Conservation (phyloP, 2,113 vertebrate genomes). For the Martes martes region DNA sequence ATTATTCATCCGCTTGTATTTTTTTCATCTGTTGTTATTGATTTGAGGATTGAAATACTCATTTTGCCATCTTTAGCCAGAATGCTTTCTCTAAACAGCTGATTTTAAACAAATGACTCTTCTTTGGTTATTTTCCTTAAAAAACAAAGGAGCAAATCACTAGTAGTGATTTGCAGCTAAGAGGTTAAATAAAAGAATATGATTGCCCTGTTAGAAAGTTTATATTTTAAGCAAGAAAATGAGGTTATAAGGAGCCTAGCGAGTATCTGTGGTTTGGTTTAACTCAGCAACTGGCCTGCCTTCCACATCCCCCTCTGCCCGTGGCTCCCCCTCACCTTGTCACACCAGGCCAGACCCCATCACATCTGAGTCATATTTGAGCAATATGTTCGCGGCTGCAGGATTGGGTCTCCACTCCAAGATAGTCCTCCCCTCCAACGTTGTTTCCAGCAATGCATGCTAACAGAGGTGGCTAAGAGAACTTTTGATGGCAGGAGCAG, state of each 20-base stretch:
- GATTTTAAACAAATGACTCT: not conserved
- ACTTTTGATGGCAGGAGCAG: not conserved
- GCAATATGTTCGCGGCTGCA: not conserved
- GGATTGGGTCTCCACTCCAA: no score
- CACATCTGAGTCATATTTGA: not conserved
- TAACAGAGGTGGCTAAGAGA: not conserved
- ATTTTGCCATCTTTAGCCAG: constrained; percentile 46
- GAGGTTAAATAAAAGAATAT: not conserved
- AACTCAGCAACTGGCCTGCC: not conserved
- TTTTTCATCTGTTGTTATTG: constrained; percentile 57
- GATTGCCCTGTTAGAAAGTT: constrained; percentile 29
- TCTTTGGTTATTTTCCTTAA: constrained; percentile 12
- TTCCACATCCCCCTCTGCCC: not conserved
- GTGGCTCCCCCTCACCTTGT: not conserved
- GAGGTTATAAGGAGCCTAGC: not conserved
- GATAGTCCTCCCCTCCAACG: accelerated
- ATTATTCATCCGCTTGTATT: constrained; percentile 13
- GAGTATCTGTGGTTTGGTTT: not conserved
- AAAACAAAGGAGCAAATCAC: not conserved
- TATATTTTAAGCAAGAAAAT: not conserved
- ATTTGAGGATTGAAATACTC: constrained; percentile 53
- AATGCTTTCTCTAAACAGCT: constrained; percentile 26
- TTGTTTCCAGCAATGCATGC: not conserved
- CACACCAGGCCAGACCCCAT: not conserved
- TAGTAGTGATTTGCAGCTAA: not conserved